Evolutionary conservation across 2,797 vertebrate genomes (phyloP), one percentile per base, ranked within the genome.

Genomic region (Apogon talboti): DNA sequence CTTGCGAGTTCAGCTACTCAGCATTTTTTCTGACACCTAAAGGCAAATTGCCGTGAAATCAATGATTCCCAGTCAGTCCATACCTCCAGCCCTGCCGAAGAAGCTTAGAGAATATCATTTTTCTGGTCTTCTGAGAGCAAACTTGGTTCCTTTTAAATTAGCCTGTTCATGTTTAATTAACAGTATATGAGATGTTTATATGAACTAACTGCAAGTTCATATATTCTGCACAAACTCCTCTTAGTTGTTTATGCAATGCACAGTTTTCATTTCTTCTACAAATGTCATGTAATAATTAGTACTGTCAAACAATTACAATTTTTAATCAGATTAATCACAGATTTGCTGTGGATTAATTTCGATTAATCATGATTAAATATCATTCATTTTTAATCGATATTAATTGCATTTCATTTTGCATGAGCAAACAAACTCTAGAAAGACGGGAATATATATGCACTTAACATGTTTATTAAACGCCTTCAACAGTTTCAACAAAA

Each of bases 31-130:
- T 89, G 71, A 68, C 80, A 88, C 87, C 85, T 77, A 56, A 81
- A 89, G 90, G 84, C 81, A 87, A 90, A 92, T 92, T 82, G 86
- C 71, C 63, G 86, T 85, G 79, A 86, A 93, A 92, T 94, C 90
- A 69, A 74, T 91, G 86, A 58, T 80, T 82, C 59, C 78, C 50
- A 67, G 68, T 71, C 63, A 1, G 52, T 42, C 45, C 55, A 49
- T 53, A 40, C 66, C 71, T 71, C 57, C 49, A 11, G 59, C 71
- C 49, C 65, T 15, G 49, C 71, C 41, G 43, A 49, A 48, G 55
- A 76, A 38, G 53, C 59, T 58, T 4, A 38, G 44, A 59, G 67
- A 78, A 77, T 66, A 70, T 73, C 13, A 66, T 66, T 72, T 64
- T 64, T 54, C 46, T 52, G 41, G 43, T 66, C 66, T 66, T 83